Percentiles rank a stretch among this genome's conserved stretches.
Evolutionary conservation across 2,113 vertebrate genomes (phyloP).

Genomic region (Fukomys damarensis): DNA sequence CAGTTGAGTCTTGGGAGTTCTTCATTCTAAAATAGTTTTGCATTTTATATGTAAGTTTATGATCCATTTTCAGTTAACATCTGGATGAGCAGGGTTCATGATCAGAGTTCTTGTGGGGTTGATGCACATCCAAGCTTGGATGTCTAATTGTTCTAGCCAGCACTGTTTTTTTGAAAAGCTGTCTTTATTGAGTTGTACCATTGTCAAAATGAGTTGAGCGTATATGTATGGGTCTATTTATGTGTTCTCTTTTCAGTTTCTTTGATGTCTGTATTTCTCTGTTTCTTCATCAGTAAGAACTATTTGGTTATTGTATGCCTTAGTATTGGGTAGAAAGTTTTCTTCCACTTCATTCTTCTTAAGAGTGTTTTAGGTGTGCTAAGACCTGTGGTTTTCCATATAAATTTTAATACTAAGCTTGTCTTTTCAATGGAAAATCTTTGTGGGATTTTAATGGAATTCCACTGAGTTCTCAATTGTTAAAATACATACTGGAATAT

Average conservation of each 20-base stretch:
- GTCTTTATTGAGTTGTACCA: neutral
- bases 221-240: neutral
- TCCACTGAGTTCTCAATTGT: neutral
- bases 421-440: constrained; percentile 23
- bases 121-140: neutral
- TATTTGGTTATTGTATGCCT: neutral
- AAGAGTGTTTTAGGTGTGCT: constrained; percentile 26
- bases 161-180: neutral
- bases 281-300: neutral
- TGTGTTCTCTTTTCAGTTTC: neutral
- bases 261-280: neutral
- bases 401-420: constrained; percentile 27
- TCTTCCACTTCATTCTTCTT: neutral
- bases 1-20: neutral
- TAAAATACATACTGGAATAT: constrained; percentile 8
- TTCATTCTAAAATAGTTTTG: constrained; percentile 40
- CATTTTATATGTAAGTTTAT: constrained; percentile 6
- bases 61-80: neutral
- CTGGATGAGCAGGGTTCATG: neutral
- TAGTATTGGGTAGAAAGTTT: neutral
- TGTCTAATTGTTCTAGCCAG: neutral
- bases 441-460: neutral
- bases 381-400: neutral
- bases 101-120: neutral
- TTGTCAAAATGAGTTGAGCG: neutral